Evolutionary conservation across 2,888 invertebrate species (phyloP).

Genomic region (Mactromeris polynyma): DNA sequence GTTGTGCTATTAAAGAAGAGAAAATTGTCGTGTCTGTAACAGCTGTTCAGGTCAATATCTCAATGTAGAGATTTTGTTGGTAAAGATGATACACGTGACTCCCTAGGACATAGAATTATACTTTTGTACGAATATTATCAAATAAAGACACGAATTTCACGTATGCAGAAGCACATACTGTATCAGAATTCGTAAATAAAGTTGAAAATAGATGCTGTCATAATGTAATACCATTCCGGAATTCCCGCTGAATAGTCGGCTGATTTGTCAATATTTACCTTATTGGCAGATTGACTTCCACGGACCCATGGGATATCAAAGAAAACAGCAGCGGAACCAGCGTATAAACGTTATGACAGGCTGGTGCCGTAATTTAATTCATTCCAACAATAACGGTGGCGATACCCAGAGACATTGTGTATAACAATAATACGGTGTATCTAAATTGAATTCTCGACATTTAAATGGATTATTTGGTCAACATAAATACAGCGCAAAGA

Average conservation of each 20-base stretch:
- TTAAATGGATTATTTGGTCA: slow-evolving; percentile 1
- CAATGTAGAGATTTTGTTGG: no score
- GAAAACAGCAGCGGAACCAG: background rate
- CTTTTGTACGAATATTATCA: no score
- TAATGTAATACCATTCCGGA: no score
- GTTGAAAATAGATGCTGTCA: no score
- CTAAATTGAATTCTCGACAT: background rate
- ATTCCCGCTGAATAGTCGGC: background rate
- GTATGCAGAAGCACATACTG: no score
- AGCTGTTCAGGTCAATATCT: no score
- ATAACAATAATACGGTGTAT: background rate
- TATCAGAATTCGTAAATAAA: no score
- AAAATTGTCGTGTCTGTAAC: no score
- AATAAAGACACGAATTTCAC: no score
- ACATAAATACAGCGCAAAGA: background rate
- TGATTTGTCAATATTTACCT: background rate
- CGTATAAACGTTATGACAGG: background rate
- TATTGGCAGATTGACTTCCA: background rate
- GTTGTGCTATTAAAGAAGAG: no score
- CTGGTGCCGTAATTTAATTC: background rate
- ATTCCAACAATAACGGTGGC: background rate
- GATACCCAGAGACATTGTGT: background rate
- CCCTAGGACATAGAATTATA: no score
- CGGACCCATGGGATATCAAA: background rate
- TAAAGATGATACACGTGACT: no score